A percentile compares a stretch with the other conserved stretches of the same genome.
These are phyloP conservation scores for Rhizomys pruinosus DNA, from an alignment of 2,113 vertebrate species.

Conservation along the genomic window DNA sequence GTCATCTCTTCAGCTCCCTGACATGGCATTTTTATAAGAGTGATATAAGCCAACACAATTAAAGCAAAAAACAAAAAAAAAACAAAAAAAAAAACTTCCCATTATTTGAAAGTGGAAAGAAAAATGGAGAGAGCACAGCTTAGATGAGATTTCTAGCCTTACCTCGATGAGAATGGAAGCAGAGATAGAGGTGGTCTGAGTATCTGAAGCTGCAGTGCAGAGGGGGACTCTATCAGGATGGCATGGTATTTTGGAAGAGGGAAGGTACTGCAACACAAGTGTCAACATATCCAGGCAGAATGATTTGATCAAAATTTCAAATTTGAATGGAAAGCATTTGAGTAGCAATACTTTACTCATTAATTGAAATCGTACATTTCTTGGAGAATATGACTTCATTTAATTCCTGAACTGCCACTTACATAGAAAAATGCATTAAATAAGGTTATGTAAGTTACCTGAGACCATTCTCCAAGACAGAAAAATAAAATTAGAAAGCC, in stretches of 20 bases:
- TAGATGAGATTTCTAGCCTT: not conserved
- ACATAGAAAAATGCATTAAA: not conserved
- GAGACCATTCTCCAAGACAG: not conserved
- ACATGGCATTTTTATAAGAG: too few species aligned
- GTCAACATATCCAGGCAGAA: not conserved
- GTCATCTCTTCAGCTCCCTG: too few species aligned
- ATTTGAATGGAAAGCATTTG: constrained; percentile 16
- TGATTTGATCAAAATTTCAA: constrained; percentile 24
- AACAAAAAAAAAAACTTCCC: too few species aligned
- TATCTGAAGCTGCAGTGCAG: not conserved
- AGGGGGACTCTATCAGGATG: not conserved
- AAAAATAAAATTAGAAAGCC: not conserved
- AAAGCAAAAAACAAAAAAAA: too few species aligned
- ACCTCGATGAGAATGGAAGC: too few species aligned
- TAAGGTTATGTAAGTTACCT: not conserved
- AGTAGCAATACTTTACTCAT: not conserved
- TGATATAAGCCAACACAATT: not conserved
- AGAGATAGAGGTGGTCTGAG: not conserved
- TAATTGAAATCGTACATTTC: not conserved
- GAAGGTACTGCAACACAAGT: not conserved
- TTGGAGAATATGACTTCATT: not conserved
- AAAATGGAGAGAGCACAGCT: not conserved
- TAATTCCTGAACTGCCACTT: not conserved
- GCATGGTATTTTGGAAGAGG: not conserved
- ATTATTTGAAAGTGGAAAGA: not conserved